phyloP scores from a whole-genome alignment of 2,113 vertebrate species.

The Macroglossus sobrinus region DNA sequence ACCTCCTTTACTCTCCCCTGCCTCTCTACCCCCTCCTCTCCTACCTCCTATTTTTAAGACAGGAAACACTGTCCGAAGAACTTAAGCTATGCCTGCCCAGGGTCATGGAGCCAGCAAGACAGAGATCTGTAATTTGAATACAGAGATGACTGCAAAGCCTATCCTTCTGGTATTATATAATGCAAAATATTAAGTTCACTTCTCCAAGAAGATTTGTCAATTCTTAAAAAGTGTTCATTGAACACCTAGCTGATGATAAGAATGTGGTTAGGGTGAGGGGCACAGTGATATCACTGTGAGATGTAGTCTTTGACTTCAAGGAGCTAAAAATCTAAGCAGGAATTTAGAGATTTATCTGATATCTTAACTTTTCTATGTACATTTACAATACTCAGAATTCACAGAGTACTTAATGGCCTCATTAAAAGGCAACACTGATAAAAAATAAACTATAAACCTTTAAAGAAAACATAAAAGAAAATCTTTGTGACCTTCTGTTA shows the following conservation, averaged over 20 bases:
- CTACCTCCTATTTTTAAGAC: not conserved
- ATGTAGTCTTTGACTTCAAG: not conserved
- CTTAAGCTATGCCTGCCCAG: not conserved
- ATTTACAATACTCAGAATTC: not conserved
- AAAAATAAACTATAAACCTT: not conserved
- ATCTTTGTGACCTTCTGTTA: not conserved
- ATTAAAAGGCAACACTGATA: not conserved
- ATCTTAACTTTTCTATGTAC: not conserved
- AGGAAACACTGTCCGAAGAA: not conserved
- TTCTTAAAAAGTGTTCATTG: constrained; percentile 7
- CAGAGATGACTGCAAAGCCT: not conserved
- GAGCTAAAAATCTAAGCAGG: not conserved
- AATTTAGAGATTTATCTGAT: constrained; percentile 6
- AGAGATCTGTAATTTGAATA: not conserved
- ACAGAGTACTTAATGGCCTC: not conserved
- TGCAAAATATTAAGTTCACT: not conserved
- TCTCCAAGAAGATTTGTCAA: not conserved
- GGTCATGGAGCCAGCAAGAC: not conserved
- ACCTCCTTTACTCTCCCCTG: too few species aligned
- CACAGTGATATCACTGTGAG: not conserved
- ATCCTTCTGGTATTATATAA: not conserved
- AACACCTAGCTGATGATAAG: not conserved
- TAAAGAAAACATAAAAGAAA: not conserved
- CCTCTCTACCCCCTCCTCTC: too few species aligned
- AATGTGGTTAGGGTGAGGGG: not conserved